Conservation (phyloP, 2,888 invertebrate species). For the Eurytoma californica region DNA sequence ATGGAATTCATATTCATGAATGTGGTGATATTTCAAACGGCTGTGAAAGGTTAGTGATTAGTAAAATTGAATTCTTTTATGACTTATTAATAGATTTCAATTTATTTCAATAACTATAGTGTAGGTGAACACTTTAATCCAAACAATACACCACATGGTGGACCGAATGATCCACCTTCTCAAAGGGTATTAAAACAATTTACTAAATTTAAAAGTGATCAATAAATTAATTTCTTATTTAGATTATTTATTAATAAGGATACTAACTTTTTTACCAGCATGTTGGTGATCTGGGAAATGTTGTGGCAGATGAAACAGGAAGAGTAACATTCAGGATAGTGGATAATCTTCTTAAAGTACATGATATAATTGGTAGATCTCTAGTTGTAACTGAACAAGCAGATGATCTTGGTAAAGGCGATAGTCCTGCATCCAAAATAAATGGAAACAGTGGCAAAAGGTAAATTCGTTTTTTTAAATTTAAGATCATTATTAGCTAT, state of each 20-base stretch:
- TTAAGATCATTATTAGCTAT: neutral
- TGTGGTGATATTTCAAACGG: constrained; percentile 84
- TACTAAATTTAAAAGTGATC: constrained; percentile 28
- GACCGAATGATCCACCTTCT: constrained; percentile 73
- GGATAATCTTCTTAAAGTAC: constrained; percentile 80
- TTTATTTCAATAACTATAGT: constrained; percentile 67
- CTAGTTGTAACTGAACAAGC: constrained; percentile 82
- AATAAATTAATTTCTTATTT: no score
- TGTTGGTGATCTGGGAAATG: constrained; percentile 82
- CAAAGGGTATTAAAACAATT: constrained; percentile 71
- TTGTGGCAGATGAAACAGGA: constrained; percentile 79
- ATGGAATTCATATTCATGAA: constrained; percentile 82
- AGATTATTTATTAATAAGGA: constrained; percentile 14
- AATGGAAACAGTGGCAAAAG: constrained; percentile 81
- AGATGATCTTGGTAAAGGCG: constrained; percentile 80
- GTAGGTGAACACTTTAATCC: constrained; percentile 82
- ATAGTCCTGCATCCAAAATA: constrained; percentile 76
- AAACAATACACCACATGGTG: constrained; percentile 76
- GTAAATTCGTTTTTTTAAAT: constrained; percentile 70
- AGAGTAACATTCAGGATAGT: constrained; percentile 81
- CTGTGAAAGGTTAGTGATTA: constrained; percentile 75
- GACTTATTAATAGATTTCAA: neutral
- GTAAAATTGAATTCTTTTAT: neutral
- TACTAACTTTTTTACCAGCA: constrained; percentile 69
- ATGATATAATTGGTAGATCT: constrained; percentile 86